Conservation (phyloP, 2,113 vertebrate species). For the Cyrtonyx montezumae region DNA sequence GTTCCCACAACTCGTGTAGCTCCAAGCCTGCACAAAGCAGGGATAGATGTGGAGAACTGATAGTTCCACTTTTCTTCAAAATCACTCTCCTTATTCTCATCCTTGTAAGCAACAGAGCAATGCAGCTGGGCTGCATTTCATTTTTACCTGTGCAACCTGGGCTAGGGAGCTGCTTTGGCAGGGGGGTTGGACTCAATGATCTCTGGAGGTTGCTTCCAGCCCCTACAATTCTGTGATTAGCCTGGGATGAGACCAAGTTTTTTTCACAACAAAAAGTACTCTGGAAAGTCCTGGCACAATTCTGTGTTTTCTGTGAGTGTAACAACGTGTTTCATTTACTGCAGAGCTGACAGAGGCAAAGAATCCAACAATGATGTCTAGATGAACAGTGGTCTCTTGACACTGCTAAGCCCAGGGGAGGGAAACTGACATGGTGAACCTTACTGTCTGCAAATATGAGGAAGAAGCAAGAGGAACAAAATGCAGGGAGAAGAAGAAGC, state of each 20-base stretch:
- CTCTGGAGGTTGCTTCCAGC: too few species aligned
- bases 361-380: neutral
- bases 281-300: neutral
- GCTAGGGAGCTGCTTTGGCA: too few species aligned
- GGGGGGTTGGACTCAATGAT: too few species aligned
- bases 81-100: neutral
- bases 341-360: neutral
- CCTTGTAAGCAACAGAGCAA: neutral
- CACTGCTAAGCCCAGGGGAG: neutral
- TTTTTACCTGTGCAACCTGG: too few species aligned
- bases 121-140: neutral
- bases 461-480: neutral
- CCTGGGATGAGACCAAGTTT: neutral
- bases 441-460: neutral
- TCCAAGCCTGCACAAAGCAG: neutral
- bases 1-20: neutral
- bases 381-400: neutral
- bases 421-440: neutral
- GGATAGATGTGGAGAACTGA: neutral
- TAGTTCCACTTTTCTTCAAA: neutral
- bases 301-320: fast-evolving
- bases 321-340: neutral
- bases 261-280: neutral
- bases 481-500: neutral
- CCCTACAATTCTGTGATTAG: too few species aligned